phyloP scores from a whole-genome alignment of 1,140 invertebrate species.

The Drosophila athabasca region DNA sequence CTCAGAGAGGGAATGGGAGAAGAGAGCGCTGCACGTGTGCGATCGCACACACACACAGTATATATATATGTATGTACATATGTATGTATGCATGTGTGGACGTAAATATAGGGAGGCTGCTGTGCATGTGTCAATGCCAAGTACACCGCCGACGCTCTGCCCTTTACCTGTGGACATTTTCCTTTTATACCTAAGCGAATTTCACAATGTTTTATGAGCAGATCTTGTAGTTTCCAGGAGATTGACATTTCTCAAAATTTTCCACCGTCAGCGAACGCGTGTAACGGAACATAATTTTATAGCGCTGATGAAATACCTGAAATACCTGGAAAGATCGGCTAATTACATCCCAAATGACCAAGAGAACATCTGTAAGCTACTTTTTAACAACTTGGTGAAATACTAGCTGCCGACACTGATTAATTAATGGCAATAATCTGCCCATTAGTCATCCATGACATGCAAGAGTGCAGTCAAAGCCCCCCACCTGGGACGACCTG shows the following conservation, averaged over 20 bases:
- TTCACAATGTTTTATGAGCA: constrained; percentile 38
- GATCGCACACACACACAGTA: too few relatives aligned
- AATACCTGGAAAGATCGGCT: constrained; percentile 39
- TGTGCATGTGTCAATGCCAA: constrained; percentile 31
- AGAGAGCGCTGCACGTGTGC: constrained; percentile 45
- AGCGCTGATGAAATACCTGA: constrained; percentile 41
- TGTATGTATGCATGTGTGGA: neutral
- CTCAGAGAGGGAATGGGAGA: constrained; percentile 8
- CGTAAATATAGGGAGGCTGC: neutral
- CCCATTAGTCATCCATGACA: constrained; percentile 42
- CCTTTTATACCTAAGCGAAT: constrained; percentile 55
- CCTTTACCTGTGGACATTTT: constrained; percentile 42
- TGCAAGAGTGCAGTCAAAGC: constrained; percentile 24
- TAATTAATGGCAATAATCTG: constrained; percentile 12
- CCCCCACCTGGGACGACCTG: neutral
- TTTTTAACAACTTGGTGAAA: constrained; percentile 34
- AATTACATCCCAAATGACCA: neutral
- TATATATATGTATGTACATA: too few relatives aligned
- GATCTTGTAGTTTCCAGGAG: constrained; percentile 38
- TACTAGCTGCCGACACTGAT: constrained; percentile 1
- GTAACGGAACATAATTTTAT: constrained; percentile 1
- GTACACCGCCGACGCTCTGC: constrained; percentile 14
- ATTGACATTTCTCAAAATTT: constrained; percentile 17
- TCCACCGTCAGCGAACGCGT: constrained; percentile 9
- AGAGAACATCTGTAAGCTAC: constrained; percentile 7